Evolutionary conservation across 2,113 vertebrate genomes (phyloP).

Genomic region (Grus americana): DNA sequence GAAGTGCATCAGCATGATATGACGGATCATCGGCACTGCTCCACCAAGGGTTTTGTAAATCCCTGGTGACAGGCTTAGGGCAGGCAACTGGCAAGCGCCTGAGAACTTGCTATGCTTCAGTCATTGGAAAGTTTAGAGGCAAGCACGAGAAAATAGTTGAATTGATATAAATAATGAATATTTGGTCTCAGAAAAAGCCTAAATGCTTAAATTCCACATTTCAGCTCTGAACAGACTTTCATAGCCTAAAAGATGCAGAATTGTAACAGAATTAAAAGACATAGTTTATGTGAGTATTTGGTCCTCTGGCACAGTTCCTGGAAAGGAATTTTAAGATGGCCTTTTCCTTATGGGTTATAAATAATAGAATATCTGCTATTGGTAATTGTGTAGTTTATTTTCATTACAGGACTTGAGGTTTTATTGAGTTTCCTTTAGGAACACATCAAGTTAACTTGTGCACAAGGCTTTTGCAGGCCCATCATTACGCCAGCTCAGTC

Average conservation of each 20-base stretch:
- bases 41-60: neutral
- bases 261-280: neutral
- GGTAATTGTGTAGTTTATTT: slow-evolving; percentile 12
- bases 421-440: slow-evolving; percentile 2
- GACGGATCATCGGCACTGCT: neutral
- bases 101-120: neutral
- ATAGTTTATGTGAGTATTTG: neutral
- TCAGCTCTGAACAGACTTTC: neutral
- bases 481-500: neutral
- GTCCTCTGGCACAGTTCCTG: neutral
- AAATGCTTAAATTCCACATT: neutral
- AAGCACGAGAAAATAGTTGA: neutral
- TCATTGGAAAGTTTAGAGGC: neutral
- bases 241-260: neutral
- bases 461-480: neutral
- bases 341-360: neutral
- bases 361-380: neutral
- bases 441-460: neutral
- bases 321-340: neutral
- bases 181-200: slow-evolving; percentile 14
- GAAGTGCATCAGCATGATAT: neutral
- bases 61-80: neutral
- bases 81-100: neutral
- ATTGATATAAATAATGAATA: neutral
- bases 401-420: neutral